Conservation (phyloP, 2,797 vertebrate species). For the Sebastes umbrosus region DNA sequence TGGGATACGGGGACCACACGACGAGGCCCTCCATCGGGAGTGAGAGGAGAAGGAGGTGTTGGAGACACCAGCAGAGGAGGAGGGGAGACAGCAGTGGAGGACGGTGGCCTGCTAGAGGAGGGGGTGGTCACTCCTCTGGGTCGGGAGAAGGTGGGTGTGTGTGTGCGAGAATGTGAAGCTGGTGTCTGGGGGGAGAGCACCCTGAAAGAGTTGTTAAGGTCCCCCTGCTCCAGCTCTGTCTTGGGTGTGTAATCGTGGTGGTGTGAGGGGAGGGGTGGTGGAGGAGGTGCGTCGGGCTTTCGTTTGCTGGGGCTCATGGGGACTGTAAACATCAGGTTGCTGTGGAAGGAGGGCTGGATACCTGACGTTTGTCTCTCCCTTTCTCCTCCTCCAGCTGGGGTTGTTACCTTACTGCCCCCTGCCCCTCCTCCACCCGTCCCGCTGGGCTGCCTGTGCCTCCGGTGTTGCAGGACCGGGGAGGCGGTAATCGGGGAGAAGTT, state of each 20-base stretch:
- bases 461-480: slow-evolving; percentile 85
- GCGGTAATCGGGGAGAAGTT: slow-evolving; percentile 93
- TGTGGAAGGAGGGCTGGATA: slow-evolving; percentile 86
- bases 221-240: slow-evolving; percentile 76
- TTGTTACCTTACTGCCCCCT: slow-evolving; percentile 76
- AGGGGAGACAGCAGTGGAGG: slow-evolving; percentile 83
- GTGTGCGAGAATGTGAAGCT: slow-evolving; percentile 72
- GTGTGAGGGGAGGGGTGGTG: slow-evolving; percentile 77
- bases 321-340: slow-evolving; percentile 90
- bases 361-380: slow-evolving; percentile 86
- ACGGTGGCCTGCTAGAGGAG: slow-evolving; percentile 75
- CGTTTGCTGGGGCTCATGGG: slow-evolving; percentile 92
- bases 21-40: slow-evolving; percentile 84
- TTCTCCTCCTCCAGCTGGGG: slow-evolving; percentile 81
- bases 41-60: slow-evolving; percentile 85
- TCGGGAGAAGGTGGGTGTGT: slow-evolving; percentile 77
- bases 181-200: slow-evolving; percentile 85
- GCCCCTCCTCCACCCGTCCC: slow-evolving; percentile 80
- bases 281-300: slow-evolving; percentile 84
- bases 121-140: slow-evolving; percentile 71
- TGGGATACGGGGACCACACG: slow-evolving; percentile 83
- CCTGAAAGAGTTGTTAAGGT: slow-evolving; percentile 81
- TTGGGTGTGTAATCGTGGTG: slow-evolving; percentile 88
- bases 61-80: slow-evolving; percentile 85
- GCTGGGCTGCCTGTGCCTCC: slow-evolving; percentile 88